Evolutionary conservation across 2,797 vertebrate species (phyloP).

Genomic region (Rhabdophis nuchalis): DNA sequence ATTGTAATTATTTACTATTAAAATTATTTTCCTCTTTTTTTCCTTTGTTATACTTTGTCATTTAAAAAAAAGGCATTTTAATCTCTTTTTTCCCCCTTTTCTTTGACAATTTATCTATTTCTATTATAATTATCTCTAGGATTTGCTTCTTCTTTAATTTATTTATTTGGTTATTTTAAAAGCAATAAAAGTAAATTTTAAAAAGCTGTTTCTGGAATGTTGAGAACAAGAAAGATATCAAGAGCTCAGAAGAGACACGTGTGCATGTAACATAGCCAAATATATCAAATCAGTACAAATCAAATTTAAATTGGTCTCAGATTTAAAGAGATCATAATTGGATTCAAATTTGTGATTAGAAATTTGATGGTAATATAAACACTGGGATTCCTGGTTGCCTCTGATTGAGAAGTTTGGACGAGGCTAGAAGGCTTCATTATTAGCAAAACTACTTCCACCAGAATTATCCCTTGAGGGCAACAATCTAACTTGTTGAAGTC

Average conservation of each 20-base stretch:
- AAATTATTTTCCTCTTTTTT: neutral
- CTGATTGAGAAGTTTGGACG: neutral
- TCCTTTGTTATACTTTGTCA: neutral
- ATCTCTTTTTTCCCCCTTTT: neutral
- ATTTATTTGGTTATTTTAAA: neutral
- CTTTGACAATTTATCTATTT: neutral
- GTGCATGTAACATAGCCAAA: neutral
- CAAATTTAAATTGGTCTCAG: neutral
- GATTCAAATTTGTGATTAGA: neutral
- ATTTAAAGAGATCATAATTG: neutral
- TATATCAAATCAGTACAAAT: neutral
- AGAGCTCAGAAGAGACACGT: neutral
- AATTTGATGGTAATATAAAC: neutral
- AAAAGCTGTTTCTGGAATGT: neutral
- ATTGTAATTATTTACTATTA: neutral
- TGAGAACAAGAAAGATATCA: neutral
- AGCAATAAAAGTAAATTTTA: neutral
- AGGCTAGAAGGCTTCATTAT: neutral
- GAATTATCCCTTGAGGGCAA: neutral
- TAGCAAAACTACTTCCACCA: neutral
- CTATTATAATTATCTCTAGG: neutral
- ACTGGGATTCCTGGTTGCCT: neutral
- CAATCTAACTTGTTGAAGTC: neutral
- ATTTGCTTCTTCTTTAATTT: neutral
- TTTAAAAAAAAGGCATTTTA: neutral